Evolutionary conservation across 1,140 invertebrate species (phyloP).

Genomic region (Brachionus rubens): DNA sequence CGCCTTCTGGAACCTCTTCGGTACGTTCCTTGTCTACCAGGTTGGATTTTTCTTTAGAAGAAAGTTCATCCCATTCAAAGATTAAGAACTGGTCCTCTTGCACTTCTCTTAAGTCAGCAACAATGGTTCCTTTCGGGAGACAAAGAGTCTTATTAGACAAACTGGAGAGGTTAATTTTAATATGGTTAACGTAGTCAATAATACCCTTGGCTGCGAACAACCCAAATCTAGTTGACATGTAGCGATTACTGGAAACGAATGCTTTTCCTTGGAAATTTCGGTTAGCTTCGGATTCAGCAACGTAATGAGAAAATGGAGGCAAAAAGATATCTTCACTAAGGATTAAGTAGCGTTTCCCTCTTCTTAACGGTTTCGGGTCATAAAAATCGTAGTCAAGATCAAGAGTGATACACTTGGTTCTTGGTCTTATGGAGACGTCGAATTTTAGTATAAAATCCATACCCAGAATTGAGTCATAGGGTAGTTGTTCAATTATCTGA

Average conservation of each 20-base stretch:
- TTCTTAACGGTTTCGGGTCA: background rate
- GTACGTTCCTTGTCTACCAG: no score
- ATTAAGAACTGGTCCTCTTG: background rate
- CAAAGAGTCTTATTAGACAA: background rate
- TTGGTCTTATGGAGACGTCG: background rate
- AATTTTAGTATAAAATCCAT: constrained; percentile 26
- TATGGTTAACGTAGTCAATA: background rate
- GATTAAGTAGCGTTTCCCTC: background rate
- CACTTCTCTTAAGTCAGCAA: background rate
- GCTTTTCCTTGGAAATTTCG: background rate
- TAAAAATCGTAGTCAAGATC: constrained; percentile 4
- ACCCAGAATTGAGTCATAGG: constrained; percentile 2
- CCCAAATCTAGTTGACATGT: background rate
- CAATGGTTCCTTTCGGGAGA: background rate
- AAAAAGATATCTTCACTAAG: background rate
- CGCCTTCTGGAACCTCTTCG: no score
- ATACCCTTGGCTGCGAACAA: background rate
- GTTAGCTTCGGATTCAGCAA: background rate
- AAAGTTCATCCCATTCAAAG: background rate
- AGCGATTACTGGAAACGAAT: background rate
- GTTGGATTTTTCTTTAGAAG: background rate
- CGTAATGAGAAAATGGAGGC: background rate
- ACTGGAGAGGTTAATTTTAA: background rate
- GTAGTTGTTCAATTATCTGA: background rate
- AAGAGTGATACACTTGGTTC: background rate